Conservation (phyloP, 2,113 vertebrate species). For the Spea bombifrons region DNA sequence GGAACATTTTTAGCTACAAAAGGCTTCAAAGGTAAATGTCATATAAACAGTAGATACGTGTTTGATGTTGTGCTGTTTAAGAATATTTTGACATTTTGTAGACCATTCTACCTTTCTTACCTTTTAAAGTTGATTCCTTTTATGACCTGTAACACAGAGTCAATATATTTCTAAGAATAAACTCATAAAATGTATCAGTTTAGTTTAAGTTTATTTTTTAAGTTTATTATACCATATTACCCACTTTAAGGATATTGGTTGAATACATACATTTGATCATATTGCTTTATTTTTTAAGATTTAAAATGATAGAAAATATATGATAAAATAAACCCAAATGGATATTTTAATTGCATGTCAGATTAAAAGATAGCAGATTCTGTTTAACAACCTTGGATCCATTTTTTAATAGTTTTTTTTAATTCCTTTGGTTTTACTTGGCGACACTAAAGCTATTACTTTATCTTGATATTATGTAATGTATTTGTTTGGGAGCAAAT, state of each 20-base stretch:
- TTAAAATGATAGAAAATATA: not conserved
- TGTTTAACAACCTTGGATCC: too few species aligned
- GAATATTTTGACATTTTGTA: conserved; percentile 39
- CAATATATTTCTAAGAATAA: conserved; percentile 20
- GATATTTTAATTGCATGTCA: too few species aligned
- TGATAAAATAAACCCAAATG: not conserved
- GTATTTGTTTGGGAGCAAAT: conserved; percentile 24
- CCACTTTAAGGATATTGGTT: too few species aligned
- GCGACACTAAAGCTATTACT: conserved; percentile 9
- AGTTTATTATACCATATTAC: too few species aligned
- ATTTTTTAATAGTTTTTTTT: not conserved
- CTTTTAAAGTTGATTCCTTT: conserved; percentile 31
- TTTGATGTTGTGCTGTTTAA: conserved; percentile 31
- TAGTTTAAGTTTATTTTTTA: too few species aligned
- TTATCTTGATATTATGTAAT: conserved; percentile 6
- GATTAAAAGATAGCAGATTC: too few species aligned
- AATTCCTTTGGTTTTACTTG: not conserved
- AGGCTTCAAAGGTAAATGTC: conserved; percentile 36
- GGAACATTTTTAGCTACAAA: conserved; percentile 39
- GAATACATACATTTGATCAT: too few species aligned
- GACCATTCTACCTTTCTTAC: conserved; percentile 9
- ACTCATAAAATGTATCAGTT: not conserved
- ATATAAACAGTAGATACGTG: conserved; percentile 26
- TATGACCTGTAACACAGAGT: conserved; percentile 17
- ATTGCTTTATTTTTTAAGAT: too few species aligned